Base-by-base conservation (phyloP, 1,140 invertebrate species). In the Euura saliciscinereae region DNA sequence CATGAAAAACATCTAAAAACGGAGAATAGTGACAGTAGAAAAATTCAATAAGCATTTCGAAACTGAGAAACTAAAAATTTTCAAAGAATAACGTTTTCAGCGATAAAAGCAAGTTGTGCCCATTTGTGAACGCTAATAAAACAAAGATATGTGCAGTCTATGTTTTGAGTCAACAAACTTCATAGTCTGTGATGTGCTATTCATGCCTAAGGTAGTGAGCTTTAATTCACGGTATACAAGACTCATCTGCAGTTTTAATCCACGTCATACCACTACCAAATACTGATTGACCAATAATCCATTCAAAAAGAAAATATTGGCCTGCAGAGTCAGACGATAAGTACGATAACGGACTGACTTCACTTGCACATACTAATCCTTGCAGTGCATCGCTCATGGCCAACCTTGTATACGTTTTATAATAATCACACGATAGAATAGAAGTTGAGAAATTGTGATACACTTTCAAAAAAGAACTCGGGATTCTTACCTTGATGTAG, bases 401-500 rank as follows among this genome's bases (percentile, higher is more conserved):
- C 28, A 28, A 28, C 28, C 28, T 28, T 28, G 28, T 28, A 28
- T 28, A 28, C 28, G 28, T 28, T 28, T 28, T 28, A 28, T 28
- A 28, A 28, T 28, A 28, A 28, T 28, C 28, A 28, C 28, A 28
- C 28, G 28, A 28, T 28, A 28, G 28, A 28, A 1, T 28, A 28
- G 28, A 28, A 28, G 28, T 28, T 28, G 28, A 28, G 28, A 28
- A 28, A 28, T 28, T 28, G 28, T 28, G 28, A 28, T 28, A 28
- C 28, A 28, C 28, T 28, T 28, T 28, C 1, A 28, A 28, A 28
- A 28, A 28, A 28, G 28, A 28, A 28, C 28, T 28, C 28, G 28
- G 0, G 28, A 28, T 28, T 79, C 75, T 85, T 89, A 94, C 93
- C 87, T 91, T 91, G 68, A 95, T 89, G 74, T 92, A 94, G 83